Conservation (phyloP, 2,888 invertebrate genomes). For the Spicauda simplicius region DNA sequence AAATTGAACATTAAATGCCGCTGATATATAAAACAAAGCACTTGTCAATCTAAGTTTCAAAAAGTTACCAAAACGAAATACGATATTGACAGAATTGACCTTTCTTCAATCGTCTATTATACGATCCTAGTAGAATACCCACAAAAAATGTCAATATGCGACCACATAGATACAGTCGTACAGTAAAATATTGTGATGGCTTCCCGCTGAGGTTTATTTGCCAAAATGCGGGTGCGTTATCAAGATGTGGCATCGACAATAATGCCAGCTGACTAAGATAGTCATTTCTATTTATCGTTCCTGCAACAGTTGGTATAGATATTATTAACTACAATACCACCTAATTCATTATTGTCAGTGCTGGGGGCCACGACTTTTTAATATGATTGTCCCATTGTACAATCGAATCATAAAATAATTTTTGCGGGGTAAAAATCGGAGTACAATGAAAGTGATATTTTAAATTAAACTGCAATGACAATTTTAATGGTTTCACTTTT, state of each 20-base stretch:
- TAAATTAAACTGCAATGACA: neutral
- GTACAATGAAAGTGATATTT: slow-evolving; percentile 7
- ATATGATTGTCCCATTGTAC: slow-evolving; percentile 28
- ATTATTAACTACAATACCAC: slow-evolving; percentile 33
- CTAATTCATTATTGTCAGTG: slow-evolving; percentile 54
- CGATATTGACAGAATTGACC: neutral
- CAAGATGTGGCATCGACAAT: slow-evolving; percentile 67
- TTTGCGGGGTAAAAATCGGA: slow-evolving; percentile 19
- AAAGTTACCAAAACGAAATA: slow-evolving; percentile 1
- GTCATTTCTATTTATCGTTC: slow-evolving; percentile 58
- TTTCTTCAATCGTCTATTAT: slow-evolving; percentile 15
- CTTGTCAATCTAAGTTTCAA: neutral
- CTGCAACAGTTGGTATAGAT: slow-evolving; percentile 44
- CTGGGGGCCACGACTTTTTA: slow-evolving; percentile 45
- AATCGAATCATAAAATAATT: slow-evolving; percentile 13
- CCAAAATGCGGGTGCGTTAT: slow-evolving; percentile 82
- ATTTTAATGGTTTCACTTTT: neutral
- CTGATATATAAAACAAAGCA: neutral
- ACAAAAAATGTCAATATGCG: slow-evolving; percentile 55
- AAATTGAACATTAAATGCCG: neutral
- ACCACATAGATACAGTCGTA: slow-evolving; percentile 69
- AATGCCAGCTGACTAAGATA: slow-evolving; percentile 72
- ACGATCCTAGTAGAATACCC: slow-evolving; percentile 1
- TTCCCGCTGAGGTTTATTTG: slow-evolving; percentile 79
- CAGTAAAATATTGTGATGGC: slow-evolving; percentile 84